Percentiles rank a stretch among this genome's conserved stretches.
These are phyloP conservation scores for Polydesmus complanatus DNA, from an alignment of 2,888 invertebrate genomes.

Conservation along the genomic window DNA sequence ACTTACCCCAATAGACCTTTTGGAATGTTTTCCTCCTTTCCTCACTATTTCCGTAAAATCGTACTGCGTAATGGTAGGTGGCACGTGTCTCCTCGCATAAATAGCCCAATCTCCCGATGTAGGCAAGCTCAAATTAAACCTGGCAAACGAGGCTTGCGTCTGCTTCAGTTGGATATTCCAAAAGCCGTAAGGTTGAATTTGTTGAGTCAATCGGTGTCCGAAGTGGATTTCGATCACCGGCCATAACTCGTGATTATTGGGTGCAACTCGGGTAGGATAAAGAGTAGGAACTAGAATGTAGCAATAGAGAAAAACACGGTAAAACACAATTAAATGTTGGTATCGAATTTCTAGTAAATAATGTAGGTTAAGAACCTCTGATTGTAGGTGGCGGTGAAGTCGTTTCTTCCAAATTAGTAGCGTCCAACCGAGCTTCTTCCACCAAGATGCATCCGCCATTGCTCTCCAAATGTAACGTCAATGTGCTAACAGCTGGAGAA, in stretches of 20 bases:
- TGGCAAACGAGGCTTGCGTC: conserved; percentile 81
- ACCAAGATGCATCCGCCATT: conserved; percentile 16
- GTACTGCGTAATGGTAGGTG: conserved; percentile 92
- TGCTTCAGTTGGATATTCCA: conserved; percentile 97
- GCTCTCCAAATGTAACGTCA: conserved; percentile 21
- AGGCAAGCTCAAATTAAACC: conserved; percentile 86
- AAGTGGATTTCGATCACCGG: conserved; percentile 35
- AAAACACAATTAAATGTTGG: neutral
- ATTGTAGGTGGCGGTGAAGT: conserved; percentile 12
- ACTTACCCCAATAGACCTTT: conserved; percentile 72
- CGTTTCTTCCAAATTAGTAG: conserved; percentile 14
- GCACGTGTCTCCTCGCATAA: conserved; percentile 80
- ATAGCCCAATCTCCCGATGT: conserved; percentile 86
- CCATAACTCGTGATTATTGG: conserved; percentile 18
- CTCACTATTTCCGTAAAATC: conserved; percentile 87
- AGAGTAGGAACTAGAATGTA: conserved; percentile 16
- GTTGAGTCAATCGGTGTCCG: conserved; percentile 72
- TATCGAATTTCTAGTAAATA: neutral
- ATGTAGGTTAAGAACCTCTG: neutral
- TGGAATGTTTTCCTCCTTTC: conserved; percentile 39
- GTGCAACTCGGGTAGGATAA: conserved; percentile 18
- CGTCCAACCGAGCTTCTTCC: conserved; percentile 16
- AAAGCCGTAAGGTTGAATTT: conserved; percentile 85
- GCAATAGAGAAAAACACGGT: neutral
- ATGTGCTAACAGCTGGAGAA: conserved; percentile 22